Percentiles rank a stretch among this genome's conserved stretches.
Evolutionary conservation across 2,113 vertebrate genomes (phyloP).

Genomic region (Sciurus niger): DNA sequence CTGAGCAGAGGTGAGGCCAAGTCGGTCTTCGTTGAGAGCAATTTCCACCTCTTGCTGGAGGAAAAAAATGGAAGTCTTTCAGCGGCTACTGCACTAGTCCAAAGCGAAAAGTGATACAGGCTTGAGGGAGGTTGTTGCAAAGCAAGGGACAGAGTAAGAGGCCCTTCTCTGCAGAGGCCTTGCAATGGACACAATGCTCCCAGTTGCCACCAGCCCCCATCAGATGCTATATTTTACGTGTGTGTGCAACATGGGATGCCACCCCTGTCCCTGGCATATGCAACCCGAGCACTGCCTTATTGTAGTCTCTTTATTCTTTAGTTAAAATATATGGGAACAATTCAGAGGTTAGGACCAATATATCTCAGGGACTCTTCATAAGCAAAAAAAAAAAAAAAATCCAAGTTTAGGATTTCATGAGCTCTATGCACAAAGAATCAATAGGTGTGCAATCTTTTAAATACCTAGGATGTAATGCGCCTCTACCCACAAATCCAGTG

Average conservation of each 20-base stretch:
- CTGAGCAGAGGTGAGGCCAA: not conserved
- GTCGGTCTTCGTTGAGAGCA: rapidly evolving
- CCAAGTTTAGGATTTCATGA: not conserved
- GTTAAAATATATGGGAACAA: not conserved
- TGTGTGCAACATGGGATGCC: not conserved
- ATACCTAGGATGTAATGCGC: rapidly evolving
- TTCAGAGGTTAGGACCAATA: not conserved
- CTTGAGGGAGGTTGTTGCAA: not conserved
- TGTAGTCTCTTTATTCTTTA: not conserved
- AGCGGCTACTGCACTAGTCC: rapidly evolving
- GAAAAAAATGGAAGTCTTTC: not conserved
- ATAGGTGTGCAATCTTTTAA: not conserved
- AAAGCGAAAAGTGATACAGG: not conserved
- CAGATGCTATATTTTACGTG: not conserved
- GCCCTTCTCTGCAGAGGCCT: not conserved
- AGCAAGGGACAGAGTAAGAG: not conserved
- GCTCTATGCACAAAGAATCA: not conserved
- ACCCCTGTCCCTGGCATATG: not conserved
- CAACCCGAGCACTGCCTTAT: not conserved
- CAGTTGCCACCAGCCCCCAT: not conserved
- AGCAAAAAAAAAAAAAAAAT: not conserved
- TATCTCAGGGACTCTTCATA: not conserved
- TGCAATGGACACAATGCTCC: rapidly evolving
- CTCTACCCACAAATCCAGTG: not conserved
- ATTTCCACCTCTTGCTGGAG: not conserved